These are phyloP conservation scores for Pollenia amentaria DNA, from an alignment of 2,888 invertebrate genomes.

Conservation along the genomic window DNA sequence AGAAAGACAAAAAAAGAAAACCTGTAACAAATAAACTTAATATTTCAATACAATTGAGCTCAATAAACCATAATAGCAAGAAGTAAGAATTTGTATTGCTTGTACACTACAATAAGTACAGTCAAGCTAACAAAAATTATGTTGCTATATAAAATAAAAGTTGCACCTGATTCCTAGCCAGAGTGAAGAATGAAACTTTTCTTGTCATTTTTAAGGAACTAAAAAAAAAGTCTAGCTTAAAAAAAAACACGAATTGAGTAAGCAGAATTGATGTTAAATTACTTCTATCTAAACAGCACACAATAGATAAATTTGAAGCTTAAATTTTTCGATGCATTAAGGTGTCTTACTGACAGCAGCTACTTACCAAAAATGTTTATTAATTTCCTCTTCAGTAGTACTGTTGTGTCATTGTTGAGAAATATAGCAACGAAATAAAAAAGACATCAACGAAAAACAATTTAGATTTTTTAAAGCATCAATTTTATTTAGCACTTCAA, in stretches of 20 bases:
- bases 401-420: slow-evolving; percentile 6
- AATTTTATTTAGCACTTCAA: slow-evolving; percentile 74
- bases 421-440: slow-evolving; percentile 41
- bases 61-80: slow-evolving; percentile 35
- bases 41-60: slow-evolving; percentile 47
- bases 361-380: background rate
- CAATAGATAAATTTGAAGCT: background rate
- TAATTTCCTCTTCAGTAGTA: background rate
- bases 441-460: slow-evolving; percentile 57
- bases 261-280: too few species aligned
- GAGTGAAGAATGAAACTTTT: too few species aligned
- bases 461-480: slow-evolving; percentile 62
- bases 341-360: background rate
- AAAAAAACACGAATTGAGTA: too few species aligned
- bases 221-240: too few species aligned
- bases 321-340: background rate
- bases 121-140: background rate
- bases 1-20: background rate
- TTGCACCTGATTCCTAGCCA: too few species aligned
- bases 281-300: too few species aligned
- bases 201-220: too few species aligned
- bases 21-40: slow-evolving; percentile 19
- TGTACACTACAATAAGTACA: slow-evolving; percentile 11
- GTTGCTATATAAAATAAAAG: too few species aligned
- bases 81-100: background rate